Percentiles rank a stretch among this genome's conserved stretches.
phyloP scores from a whole-genome alignment of 1,140 invertebrate species.

The Sitophilus oryzae region DNA sequence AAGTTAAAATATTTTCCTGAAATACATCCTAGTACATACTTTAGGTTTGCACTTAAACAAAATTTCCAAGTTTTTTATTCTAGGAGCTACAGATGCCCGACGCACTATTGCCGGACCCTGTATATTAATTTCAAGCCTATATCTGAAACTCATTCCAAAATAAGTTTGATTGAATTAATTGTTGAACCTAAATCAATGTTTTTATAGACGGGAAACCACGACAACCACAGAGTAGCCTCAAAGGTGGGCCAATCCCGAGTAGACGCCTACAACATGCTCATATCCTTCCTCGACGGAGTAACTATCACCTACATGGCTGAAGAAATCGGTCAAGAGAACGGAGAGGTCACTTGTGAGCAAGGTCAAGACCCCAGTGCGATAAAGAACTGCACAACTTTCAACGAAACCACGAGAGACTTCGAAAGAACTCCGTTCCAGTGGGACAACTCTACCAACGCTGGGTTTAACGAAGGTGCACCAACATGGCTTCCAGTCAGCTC shows the following conservation, averaged over 20 bases:
- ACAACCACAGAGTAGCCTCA: conserved; percentile 47
- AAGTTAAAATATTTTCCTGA: no score
- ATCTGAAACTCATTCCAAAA: no score
- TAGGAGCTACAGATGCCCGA: no score
- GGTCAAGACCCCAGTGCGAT: conserved; percentile 47
- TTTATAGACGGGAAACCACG: conserved; percentile 49
- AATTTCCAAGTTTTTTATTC: no score
- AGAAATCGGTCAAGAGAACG: conserved; percentile 65
- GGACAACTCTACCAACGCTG: conserved; percentile 55
- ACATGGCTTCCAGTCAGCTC: conserved; percentile 61
- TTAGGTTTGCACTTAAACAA: no score
- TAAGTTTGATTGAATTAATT: neutral
- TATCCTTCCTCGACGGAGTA: conserved; percentile 56
- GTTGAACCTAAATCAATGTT: neutral
- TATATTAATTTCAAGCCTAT: no score
- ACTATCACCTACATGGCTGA: conserved; percentile 73
- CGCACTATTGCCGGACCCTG: no score
- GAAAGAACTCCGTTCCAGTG: conserved; percentile 65
- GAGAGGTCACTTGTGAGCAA: conserved; percentile 47
- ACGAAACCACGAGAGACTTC: conserved; percentile 44
- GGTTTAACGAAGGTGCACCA: conserved; percentile 40
- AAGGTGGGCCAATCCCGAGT: conserved; percentile 43
- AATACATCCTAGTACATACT: no score
- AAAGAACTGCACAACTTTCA: conserved; percentile 41
- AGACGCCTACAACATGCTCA: conserved; percentile 50